These are phyloP conservation scores for Imbricaverruca yamaguchii DNA, from an alignment of 2,888 invertebrate genomes.

Conservation along the genomic window DNA sequence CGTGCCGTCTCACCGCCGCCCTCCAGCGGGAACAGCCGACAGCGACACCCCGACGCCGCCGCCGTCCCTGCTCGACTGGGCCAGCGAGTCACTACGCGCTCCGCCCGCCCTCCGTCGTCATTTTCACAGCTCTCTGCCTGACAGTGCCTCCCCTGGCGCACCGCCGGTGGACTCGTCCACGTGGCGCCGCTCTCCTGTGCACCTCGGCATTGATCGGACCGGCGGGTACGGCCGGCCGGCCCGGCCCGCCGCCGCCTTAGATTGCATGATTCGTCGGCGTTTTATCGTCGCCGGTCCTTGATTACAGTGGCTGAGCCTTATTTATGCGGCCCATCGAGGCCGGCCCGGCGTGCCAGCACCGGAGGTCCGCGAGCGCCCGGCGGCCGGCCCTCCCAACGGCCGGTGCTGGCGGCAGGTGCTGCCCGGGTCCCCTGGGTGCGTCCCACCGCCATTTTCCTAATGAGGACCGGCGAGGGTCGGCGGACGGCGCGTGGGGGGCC, in stretches of 20 bases:
- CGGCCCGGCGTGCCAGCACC: slow-evolving; percentile 7
- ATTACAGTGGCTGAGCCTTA: slow-evolving; percentile 1
- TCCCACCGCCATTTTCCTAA: slow-evolving; percentile 17
- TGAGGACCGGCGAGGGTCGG: background rate
- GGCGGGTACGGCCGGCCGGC: no score
- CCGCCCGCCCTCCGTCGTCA: background rate
- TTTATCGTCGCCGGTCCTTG: slow-evolving; percentile 10
- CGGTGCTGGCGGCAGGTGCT: background rate
- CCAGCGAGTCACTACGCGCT: background rate
- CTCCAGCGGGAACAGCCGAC: background rate
- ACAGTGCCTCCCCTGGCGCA: no score
- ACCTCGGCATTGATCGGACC: background rate
- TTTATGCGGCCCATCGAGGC: background rate
- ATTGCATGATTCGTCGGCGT: slow-evolving; percentile 7
- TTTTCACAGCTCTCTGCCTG: background rate
- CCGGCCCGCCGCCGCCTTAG: no score
- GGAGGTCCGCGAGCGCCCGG: background rate
- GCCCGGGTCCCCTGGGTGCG: background rate
- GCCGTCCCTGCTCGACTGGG: no score
- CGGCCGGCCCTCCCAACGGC: background rate
- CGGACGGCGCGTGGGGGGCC: no score
- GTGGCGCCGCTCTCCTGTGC: background rate
- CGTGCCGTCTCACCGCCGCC: background rate
- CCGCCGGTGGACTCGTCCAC: background rate
- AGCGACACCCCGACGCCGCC: background rate